Evolutionary conservation across 1,140 invertebrate genomes (phyloP).

Genomic region (Hypothenemus hampei): DNA sequence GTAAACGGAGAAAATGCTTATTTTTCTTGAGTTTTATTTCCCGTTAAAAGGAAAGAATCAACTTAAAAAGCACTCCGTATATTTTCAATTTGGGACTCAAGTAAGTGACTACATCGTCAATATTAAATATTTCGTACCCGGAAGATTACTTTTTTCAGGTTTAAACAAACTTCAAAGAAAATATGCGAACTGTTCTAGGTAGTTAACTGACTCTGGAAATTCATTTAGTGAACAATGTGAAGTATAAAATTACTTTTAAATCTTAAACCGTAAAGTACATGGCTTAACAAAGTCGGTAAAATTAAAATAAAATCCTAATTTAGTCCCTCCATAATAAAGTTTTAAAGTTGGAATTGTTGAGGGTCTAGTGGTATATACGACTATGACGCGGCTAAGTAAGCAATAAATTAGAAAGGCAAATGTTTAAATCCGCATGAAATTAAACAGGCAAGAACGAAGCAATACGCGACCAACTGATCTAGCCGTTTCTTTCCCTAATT

Average conservation of each 20-base stretch:
- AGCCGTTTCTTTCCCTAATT: conserved; percentile 23
- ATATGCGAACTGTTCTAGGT: no score
- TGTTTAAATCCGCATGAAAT: conserved; percentile 24
- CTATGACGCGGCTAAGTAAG: conserved; percentile 14
- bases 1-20: no score
- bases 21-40: no score
- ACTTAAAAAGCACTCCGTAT: no score
- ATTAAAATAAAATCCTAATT: background rate
- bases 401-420: conserved; percentile 21
- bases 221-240: no score
- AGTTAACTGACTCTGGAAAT: no score
- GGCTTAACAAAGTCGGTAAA: background rate
- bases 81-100: no score
- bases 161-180: no score
- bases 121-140: no score
- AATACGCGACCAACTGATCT: conserved; percentile 18
- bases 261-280: background rate
- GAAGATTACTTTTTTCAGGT: no score
- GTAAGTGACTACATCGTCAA: no score
- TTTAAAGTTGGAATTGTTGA: background rate
- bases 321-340: background rate
- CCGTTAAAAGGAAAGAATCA: no score
- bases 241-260: background rate
- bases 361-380: background rate
- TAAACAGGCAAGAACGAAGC: conserved; percentile 13